Conservation (phyloP, 2,113 vertebrate genomes). For the Plestiodon gilberti region DNA sequence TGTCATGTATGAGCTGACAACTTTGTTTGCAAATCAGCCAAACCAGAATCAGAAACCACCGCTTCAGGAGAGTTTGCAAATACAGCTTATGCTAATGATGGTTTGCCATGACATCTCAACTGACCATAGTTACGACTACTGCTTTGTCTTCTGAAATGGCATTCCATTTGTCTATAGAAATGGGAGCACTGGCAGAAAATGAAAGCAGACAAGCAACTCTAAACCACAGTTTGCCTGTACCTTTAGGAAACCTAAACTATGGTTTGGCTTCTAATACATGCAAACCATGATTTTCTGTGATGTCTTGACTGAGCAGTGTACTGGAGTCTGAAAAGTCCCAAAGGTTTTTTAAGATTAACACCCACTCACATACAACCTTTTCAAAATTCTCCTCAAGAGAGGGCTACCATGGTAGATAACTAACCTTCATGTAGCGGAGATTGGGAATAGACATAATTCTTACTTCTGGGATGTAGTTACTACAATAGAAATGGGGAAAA, state of each 20-base stretch:
- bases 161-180: neutral
- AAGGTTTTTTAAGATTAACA: neutral
- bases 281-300: neutral
- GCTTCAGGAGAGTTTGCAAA: neutral
- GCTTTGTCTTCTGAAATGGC: neutral
- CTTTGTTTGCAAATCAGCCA: neutral
- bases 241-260: neutral
- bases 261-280: neutral
- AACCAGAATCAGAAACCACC: neutral
- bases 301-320: neutral
- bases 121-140: too few relatives aligned
- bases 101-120: neutral
- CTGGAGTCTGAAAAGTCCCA: neutral
- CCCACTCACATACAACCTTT: neutral
- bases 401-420: constrained; percentile 50
- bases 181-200: neutral
- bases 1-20: neutral
- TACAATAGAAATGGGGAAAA: constrained; percentile 60
- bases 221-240: neutral
- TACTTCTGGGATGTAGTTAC: constrained; percentile 98
- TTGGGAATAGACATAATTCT: constrained; percentile 99
- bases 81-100: neutral
- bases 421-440: constrained; percentile 94
- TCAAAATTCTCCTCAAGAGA: neutral
- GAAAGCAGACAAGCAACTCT: neutral